Base-by-base conservation (phyloP, 2,797 vertebrate genomes). In the Paguma larvata region DNA sequence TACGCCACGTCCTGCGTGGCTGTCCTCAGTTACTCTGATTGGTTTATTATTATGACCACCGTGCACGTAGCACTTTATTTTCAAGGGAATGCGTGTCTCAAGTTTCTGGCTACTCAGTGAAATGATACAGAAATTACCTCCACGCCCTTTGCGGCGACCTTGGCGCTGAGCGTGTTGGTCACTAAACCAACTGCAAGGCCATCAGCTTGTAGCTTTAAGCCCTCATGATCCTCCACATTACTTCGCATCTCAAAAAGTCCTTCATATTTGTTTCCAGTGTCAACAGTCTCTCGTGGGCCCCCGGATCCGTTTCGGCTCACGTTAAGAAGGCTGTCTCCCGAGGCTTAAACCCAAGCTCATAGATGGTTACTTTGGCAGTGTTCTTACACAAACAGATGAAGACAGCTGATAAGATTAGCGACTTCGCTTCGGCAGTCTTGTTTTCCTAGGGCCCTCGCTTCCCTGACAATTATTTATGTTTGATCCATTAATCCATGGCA, bases 391-490 rank as follows among this genome's bases (percentile, higher is more conserved):
- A 94, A 95, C 97, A 96, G 84, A 94, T 44, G 91, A 93, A 75
- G 72, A n/a, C 96, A 96, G 94, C 94, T 89, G 96, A 92, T 96
- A 63, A 78, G 91, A 73, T 68, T 63, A 93, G 75, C 11, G 0
- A 51, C 85, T 63, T 97, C 11, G 30, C 89, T 67, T 7, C 85
- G 94, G 95, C 95, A n/a, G 51, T 91, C 95, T 93, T 15, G 0
- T 84, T 89, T 96, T 92, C 34, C 94, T 46, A 30, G 85, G 92
- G 80, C 78, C 15, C 75, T 91, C 32, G 89, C 91, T 91, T 88
- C 91, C 79, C 89, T 85, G 91, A 79, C 93, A 70, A 96, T 94
- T 78, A 92, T 78, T 92, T 95, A 25, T 87, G 97, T 97, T 97
- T 96, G 75, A 73, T 85, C 25, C 78, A 2, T 63, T 72, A 91